Base-by-base conservation (phyloP, 2,888 invertebrate genomes). In the Acanthosepion pharaonis region DNA sequence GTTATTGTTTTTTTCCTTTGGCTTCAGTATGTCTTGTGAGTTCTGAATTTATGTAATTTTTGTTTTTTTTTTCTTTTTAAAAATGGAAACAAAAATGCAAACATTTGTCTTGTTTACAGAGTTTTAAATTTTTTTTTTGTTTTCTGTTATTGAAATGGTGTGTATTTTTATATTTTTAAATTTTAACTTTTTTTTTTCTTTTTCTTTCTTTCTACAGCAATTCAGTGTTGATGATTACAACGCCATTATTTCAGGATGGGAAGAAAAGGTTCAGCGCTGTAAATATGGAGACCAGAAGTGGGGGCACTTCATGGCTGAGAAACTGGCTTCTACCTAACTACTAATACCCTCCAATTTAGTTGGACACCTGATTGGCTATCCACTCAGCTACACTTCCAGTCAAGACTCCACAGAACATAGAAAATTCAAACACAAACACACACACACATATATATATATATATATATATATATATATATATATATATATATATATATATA, bases 141-240 rank as follows among this genome's bases (percentile, higher is more conserved):
- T 51, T 11, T 51, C 15, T 51, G 51, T 51, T 51, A 51, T 8
- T 51, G 51, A 51, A 51, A 11, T 51, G 51, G 51, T 51, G 9
- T 3, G 51, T 51, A 0, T 51, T 51, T 51, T 51, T 0, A 51
- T 11, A 51, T 11, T 42, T 42, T 42, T 42, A 42, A 42, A 42
- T 42, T 42, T 42, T 42, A 42, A 42, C 42, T 42, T 42, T 42
- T 51, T 28, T 78, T 93, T 33, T 91, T n/a, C 28, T 64, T 59
- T 55, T 92, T 48, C 48, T 48, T 91, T 20, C 94, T 92, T 95
- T 94, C 96, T 96, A 28, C 96, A 98, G 97, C 97, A 97, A 94
- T 98, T 98, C 96, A 96, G 97, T n/a, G 97, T 97, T 95, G 96
- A 97, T 91, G 98, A 98, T 95, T 98, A 97, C 96, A 96, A 98